Conservation (phyloP, 2,113 vertebrate genomes). For the Pleuronectes platessa region DNA sequence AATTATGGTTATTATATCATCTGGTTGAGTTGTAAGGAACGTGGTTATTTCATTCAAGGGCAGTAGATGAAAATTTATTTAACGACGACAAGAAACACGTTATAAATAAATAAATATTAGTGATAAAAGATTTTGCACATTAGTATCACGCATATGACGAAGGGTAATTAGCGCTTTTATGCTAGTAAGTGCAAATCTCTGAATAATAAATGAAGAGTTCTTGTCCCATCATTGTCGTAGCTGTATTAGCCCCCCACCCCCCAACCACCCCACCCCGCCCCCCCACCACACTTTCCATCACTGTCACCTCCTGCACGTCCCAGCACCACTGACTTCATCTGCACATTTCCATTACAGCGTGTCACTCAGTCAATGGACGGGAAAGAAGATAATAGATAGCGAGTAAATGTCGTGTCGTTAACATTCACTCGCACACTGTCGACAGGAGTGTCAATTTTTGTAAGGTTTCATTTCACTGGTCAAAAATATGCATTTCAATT, state of each 20-base stretch:
- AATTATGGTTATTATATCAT: too few species aligned
- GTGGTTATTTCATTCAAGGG: too few species aligned
- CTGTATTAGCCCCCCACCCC: not conserved
- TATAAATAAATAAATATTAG: not conserved
- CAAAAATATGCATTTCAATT: not conserved
- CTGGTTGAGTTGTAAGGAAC: too few species aligned
- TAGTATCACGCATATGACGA: not conserved
- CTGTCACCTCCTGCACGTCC: conserved; percentile 16
- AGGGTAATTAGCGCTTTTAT: not conserved
- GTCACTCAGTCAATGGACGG: conserved; percentile 22
- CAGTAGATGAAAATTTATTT: not conserved
- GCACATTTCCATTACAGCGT: conserved; percentile 22
- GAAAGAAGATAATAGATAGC: not conserved
- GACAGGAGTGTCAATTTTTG: not conserved
- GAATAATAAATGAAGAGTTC: not conserved
- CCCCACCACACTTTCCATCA: conserved; percentile 15
- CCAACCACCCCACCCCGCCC: not conserved
- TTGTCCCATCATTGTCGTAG: conserved; percentile 4
- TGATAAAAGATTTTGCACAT: not conserved
- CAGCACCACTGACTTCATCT: conserved; percentile 4
- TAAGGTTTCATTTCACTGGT: not conserved
- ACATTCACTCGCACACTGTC: not conserved
- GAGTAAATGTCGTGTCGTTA: not conserved
- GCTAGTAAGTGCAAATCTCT: conserved; percentile 2
- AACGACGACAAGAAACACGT: not conserved